Percentiles rank a stretch among this genome's conserved stretches.
Conservation (phyloP, 2,888 invertebrate genomes). For the Anthrax anthrax region DNA sequence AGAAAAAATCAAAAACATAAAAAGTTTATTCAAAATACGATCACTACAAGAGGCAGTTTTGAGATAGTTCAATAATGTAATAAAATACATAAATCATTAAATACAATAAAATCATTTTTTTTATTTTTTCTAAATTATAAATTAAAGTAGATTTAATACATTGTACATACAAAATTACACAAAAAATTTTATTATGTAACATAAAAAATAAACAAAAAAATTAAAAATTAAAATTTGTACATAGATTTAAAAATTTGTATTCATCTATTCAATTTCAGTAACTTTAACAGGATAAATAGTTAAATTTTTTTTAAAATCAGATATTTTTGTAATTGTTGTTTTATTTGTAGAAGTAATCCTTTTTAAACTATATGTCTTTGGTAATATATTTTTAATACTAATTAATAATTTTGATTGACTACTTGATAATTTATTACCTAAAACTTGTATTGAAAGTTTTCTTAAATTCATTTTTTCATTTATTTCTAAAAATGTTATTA, state of each 20-base stretch:
- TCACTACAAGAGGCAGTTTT: too few relatives aligned
- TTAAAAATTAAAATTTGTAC: too few relatives aligned
- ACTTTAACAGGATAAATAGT: constrained; percentile 4
- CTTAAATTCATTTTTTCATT: constrained; percentile 1
- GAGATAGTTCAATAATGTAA: too few relatives aligned
- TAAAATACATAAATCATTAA: too few relatives aligned
- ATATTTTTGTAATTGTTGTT: neutral
- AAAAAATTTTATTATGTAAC: too few relatives aligned
- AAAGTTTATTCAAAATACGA: too few relatives aligned
- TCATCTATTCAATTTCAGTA: neutral
- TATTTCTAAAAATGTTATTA: constrained; percentile 8
- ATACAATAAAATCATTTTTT: too few relatives aligned
- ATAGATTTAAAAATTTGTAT: too few relatives aligned
- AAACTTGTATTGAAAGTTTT: constrained; percentile 13
- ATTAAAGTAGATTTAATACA: too few relatives aligned
- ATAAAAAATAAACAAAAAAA: too few relatives aligned
- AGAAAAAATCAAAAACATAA: constrained; percentile 43
- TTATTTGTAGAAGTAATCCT: neutral
- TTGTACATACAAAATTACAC: too few relatives aligned
- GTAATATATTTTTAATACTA: neutral
- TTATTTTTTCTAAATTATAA: too few relatives aligned
- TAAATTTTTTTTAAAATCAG: constrained; percentile 4
- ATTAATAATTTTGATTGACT: neutral
- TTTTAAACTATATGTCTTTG: neutral
- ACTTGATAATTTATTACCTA: neutral